Base-by-base conservation (phyloP, 2,888 invertebrate genomes). In the Mesorhabditis spiculigera region DNA sequence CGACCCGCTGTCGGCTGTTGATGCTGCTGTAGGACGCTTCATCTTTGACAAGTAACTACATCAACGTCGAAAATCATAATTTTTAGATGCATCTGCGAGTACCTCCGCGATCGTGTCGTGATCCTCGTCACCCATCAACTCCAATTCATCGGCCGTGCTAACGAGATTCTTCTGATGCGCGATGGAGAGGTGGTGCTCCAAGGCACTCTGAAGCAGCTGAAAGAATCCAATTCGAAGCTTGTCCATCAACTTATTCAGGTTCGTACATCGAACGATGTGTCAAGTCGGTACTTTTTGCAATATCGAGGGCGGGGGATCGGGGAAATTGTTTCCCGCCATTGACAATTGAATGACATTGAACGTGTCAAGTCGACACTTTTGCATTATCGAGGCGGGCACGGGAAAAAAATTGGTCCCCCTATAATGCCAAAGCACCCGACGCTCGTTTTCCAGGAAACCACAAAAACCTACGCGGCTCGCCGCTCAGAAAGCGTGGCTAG, bases 1-100 rank as follows among this genome's bases (percentile, higher is more conserved):
- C 86, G 95, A 95, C 88, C 94, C 95, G 0, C 88, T 95, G 58
- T 92, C 93, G 73, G 94, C 94, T 0, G 94, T 95, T n/a, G 95
- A 95, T 87, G 90, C 93, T 0, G 92, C 93, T 86, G 94, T 95
- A 1, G 93, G 93, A 1, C 90, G 92, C 4, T 92, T 93, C 87
- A 89, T 95, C 78, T 95, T 94, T 87, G 92, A 94, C 66, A 90
- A 91, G 86, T 92, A 74, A 74, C 72, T 66, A 79, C 70, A 44
- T 43, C 50, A 45, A n/a, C 8, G 42, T 16, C 4, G 63, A 77
- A 73, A 68, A 10, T 69, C 45, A 6, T 28, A 13, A 3, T 66
- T 44, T 78, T 45, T 73, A 87, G 87, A 68, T 86, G 92, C 68
- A 91, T 92, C 70, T 87, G 86, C 73, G 91, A 78, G 89, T 90